Evolutionary conservation across 2,888 invertebrate species (phyloP), one percentile per base, ranked within the genome.

Genomic region (Nezara viridula): DNA sequence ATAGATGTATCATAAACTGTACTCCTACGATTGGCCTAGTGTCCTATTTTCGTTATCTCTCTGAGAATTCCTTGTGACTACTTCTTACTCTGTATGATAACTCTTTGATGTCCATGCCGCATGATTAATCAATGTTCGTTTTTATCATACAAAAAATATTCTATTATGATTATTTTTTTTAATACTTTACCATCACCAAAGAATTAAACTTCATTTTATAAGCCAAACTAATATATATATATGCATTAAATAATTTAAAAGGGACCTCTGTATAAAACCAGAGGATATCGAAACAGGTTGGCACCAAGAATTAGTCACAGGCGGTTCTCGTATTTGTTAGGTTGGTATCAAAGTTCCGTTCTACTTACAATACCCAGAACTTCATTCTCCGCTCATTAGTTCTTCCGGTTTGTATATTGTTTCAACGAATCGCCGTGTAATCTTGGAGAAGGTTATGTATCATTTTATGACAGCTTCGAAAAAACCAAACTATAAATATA

Each of bases 241-340:
- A n/a, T n/a, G n/a, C n/a, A n/a, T n/a, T n/a, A n/a, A n/a, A n/a
- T n/a, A n/a, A n/a, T n/a, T n/a, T n/a, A n/a, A n/a, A n/a, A n/a
- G n/a, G n/a, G n/a, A n/a, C n/a, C n/a, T n/a, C n/a, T n/a, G n/a
- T n/a, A n/a, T n/a, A n/a, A n/a, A n/a, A n/a, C n/a, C n/a, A 37
- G 37, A 37, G 37, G 66, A 32, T 73, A 37, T 9, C 5, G 32
- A 0, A 37, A 9, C 32, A 37, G 37, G 37, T 32, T 73, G 32
- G 5, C 16, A 73, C 16, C 44, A 47, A 81, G 81, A 32, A 81
- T 81, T 81, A 40, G 81, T 81, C 81, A 81, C 81, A 81, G 81
- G 12, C 27, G 10, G 81, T 81, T 81, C 81, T n/a, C 44, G 81
- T 47, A n/a, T 81, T 81, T 44, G 81, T 44, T 81, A n/a, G 24